A percentile compares a stretch with the other conserved stretches of the same genome.
phyloP scores from a whole-genome alignment of 2,797 vertebrate genomes.

The Ara ararauna region DNA sequence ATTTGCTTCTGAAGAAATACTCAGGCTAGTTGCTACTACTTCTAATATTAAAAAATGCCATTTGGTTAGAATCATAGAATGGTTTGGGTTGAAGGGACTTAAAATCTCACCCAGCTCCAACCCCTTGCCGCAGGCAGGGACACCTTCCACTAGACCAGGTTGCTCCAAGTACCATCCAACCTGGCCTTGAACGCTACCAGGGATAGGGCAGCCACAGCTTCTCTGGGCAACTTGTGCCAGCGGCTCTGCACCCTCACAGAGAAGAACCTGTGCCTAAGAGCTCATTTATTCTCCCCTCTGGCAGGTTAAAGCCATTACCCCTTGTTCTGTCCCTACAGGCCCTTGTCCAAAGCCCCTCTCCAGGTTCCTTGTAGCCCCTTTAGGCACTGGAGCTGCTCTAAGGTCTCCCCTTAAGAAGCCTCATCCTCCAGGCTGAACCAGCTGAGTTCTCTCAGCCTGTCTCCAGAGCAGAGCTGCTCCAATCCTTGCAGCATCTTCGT shows the following conservation, averaged over 20 bases:
- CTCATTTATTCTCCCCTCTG: background rate
- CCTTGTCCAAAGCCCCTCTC: background rate
- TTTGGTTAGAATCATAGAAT: background rate
- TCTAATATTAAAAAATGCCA: conserved; percentile 32
- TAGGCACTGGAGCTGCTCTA: background rate
- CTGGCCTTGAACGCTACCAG: background rate
- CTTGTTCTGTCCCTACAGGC: background rate
- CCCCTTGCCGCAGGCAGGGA: background rate
- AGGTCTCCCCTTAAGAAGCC: too few species aligned
- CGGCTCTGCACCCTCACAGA: background rate
- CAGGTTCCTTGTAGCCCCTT: background rate
- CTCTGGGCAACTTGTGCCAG: background rate
- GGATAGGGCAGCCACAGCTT: background rate
- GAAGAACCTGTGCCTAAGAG: background rate
- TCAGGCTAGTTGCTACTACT: background rate
- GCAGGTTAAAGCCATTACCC: background rate
- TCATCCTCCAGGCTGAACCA: too few species aligned
- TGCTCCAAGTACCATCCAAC: background rate
- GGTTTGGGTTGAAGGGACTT: background rate
- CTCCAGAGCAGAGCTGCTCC: too few species aligned
- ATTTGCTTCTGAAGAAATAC: conserved; percentile 47
- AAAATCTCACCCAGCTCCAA: background rate
- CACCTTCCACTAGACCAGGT: background rate
- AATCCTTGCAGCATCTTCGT: too few species aligned
- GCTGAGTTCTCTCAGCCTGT: too few species aligned